Base-by-base conservation (phyloP, 2,113 vertebrate species). In the Helogale parvula region DNA sequence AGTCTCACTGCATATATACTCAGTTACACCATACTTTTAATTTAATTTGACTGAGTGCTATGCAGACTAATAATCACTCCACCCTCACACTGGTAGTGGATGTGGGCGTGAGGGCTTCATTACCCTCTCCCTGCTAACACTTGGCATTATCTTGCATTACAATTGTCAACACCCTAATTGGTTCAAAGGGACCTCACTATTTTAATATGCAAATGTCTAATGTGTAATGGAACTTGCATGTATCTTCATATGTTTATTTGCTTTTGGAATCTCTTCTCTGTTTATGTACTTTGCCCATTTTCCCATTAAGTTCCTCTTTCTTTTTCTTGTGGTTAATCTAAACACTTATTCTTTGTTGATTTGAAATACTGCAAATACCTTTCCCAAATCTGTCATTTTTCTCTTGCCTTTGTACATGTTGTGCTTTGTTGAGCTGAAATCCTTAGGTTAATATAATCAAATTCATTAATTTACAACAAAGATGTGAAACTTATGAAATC, bases 221-320 rank as follows among this genome's bases (percentile, higher is more conserved):
- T 14, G 31, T 10, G 50, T 65, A 72, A 29, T 25, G 1, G 27
- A n/a, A 15, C 63, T 17, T 50, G 4, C 65, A 2, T 23, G 19
- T 54, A 8, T 54, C 13, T 63, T 33, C 7, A 35, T n/a, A 33
- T 7, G 17, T 17, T 88, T 76, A 38, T 76, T 86, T 45, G 29
- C 17, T 35, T 87, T 60, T 3, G 23, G 3, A 7, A 9, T 52
- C 80, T 54, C 45, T 50, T 23, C 6, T 35, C 21, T 90, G 29
- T 97, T 82, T 33, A 14, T 38, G 17, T 82, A 23, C n/a, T 95
- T 90, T 91, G 45, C 27, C 29, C 47, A 80, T 89, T 79, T 95
- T 76, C 47, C 63, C 29, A 77, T n/a, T 83, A 90, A 84, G 2
- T 7, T 57, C 29, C 41, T 29, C 33, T 71, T 80, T 80, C 2